These are phyloP conservation scores for Aphis gossypii DNA, from an alignment of 1,140 invertebrate species.

Conservation along the genomic window DNA sequence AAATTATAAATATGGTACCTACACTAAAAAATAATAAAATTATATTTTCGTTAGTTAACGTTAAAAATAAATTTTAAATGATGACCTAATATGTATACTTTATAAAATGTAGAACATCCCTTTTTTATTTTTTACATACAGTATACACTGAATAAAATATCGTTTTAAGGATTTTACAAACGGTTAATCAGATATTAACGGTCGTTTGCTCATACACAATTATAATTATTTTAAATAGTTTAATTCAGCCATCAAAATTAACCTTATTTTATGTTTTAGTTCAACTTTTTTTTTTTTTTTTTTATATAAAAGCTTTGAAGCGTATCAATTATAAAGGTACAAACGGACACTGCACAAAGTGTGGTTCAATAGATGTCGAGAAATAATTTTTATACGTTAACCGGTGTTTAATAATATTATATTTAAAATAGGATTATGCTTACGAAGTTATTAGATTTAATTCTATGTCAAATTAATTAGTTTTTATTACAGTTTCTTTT, in stretches of 20 bases:
- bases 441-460: not conserved
- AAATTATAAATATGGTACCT: not conserved
- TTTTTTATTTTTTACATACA: not conserved
- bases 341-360: not conserved
- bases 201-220: not conserved
- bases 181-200: not conserved
- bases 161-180: not conserved
- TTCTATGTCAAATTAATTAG: not conserved
- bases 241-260: not conserved
- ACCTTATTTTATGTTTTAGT: not conserved
- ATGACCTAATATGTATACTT: not conserved
- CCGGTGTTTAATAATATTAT: slow-evolving; percentile 4
- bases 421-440: not conserved
- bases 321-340: not conserved
- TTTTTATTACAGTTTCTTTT: not conserved
- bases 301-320: not conserved
- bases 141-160: not conserved
- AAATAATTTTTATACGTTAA: not conserved
- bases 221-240: not conserved
- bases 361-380: not conserved
- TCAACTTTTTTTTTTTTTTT: not conserved
- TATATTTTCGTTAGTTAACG: too few relatives aligned
- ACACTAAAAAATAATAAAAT: not conserved
- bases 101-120: not conserved
- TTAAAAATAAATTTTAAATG: not conserved